phyloP scores from a whole-genome alignment of 2,888 invertebrate species.

The Yponomeuta malinellus region DNA sequence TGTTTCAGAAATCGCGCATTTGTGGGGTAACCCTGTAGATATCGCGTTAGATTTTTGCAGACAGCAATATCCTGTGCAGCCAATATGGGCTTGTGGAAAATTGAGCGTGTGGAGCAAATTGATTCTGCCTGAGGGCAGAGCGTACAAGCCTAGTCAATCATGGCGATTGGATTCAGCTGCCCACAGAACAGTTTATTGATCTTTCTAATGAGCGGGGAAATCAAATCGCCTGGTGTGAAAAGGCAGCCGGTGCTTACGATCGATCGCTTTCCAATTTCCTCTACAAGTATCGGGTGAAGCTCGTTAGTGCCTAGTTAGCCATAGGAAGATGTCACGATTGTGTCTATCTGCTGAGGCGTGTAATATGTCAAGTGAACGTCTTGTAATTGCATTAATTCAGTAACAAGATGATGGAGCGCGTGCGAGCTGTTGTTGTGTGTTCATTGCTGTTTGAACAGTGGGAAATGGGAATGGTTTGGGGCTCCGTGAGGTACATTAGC shows the following conservation, averaged over 20 bases:
- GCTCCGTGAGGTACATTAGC: too few relatives aligned
- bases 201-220: constrained; percentile 42
- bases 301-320: not conserved
- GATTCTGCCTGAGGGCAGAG: constrained; percentile 19
- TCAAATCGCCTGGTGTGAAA: constrained; percentile 39
- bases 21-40: not conserved
- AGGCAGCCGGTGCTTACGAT: constrained; percentile 42
- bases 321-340: not conserved
- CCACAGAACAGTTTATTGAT: constrained; percentile 25
- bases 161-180: constrained; percentile 32
- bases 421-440: not conserved
- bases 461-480: not conserved
- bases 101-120: constrained; percentile 2
- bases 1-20: too few relatives aligned
- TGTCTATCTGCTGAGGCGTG: not conserved
- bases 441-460: not conserved
- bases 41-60: constrained; percentile 26
- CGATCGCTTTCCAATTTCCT: constrained; percentile 46
- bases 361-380: not conserved
- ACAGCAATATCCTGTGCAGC: constrained; percentile 54
- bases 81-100: constrained; percentile 20
- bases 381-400: not conserved
- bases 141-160: constrained; percentile 17
- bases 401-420: not conserved
- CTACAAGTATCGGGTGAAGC: constrained; percentile 18